A percentile compares a stretch with the other conserved stretches of the same genome.
Conservation (phyloP, 2,797 vertebrate genomes). For the Poeciliopsis infans region DNA sequence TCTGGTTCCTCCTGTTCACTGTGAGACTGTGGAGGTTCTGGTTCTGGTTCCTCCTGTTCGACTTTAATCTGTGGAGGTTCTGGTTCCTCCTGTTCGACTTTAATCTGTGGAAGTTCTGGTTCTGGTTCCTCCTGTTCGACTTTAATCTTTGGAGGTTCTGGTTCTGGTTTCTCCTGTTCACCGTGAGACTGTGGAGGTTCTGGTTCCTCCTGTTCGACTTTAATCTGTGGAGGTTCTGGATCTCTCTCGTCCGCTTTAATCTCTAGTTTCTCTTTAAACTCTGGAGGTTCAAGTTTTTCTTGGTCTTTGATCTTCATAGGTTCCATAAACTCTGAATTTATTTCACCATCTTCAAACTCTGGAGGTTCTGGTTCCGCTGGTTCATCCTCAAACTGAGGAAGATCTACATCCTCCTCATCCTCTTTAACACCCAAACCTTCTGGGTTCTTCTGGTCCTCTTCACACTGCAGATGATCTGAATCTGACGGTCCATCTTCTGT, state of each 20-base stretch:
- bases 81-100: neutral
- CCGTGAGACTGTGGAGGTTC: neutral
- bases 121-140: neutral
- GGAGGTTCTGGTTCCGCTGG: neutral
- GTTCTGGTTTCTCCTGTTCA: neutral
- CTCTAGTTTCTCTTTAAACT: neutral
- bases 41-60: neutral
- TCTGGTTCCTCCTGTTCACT: neutral
- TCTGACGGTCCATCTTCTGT: neutral
- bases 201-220: neutral
- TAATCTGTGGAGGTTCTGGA: neutral
- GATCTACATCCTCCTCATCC: too few relatives aligned
- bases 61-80: neutral
- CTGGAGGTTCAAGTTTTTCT: neutral
- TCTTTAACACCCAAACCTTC: neutral
- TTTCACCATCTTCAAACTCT: neutral
- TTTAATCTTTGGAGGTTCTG: neutral
- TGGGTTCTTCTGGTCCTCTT: neutral
- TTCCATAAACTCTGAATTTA: neutral
- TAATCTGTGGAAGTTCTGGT: neutral
- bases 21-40: too few relatives aligned
- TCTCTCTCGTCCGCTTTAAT: neutral
- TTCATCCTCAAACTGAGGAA: too few relatives aligned
- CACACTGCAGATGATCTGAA: neutral
- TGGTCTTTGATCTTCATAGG: neutral